Evolutionary conservation across 1,140 invertebrate genomes (phyloP), one percentile per base, ranked within the genome.

Genomic region (Zophobas morio): DNA sequence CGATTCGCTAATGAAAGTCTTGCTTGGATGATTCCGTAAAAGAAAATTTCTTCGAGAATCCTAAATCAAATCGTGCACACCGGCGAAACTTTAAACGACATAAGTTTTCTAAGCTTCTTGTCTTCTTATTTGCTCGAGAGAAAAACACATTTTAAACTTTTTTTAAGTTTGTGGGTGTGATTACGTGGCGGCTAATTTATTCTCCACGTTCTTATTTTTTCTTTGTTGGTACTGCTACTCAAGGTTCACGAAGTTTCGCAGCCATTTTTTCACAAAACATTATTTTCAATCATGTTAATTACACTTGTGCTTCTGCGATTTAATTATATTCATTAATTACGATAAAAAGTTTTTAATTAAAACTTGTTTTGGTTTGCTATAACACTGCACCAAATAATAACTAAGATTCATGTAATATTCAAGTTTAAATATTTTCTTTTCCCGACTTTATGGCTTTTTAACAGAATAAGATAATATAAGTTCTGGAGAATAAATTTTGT

Each of bases 171-270:
- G 57, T 2, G 57, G 39, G 37, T 42, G 39, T 32, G 60, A 66
- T 66, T 66, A 66, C 42, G 60, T 66, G 39, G 60, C 60, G 32
- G 60, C 60, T 66, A 66, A 66, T 66, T 66, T 66, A 66, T 66
- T 66, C 60, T 6, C 39, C 37, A n/a, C 35, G 53, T 20, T 20
- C n/a, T 66, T 66, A 33, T 66, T 66, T 66, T 66, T 39, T 36
- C 42, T 40, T 42, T 42, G 60, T 66, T 66, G 60, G 33, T 33
- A 66, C 39, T 32, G 2, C 33, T 34, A 5, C 53, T 20, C 6
- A 54, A 54, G 35, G 33, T n/a, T 3, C 53, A 34, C 32, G 33
- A 54, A 54, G 35, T 60, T 35, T 60, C 56, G 3, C 8, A 8
- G 56, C 32, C 33, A 37, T 35, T 8, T 39, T 60, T 60, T 34